Evolutionary conservation across 1,140 invertebrate genomes (phyloP).

Genomic region (Parapsyche elsis): DNA sequence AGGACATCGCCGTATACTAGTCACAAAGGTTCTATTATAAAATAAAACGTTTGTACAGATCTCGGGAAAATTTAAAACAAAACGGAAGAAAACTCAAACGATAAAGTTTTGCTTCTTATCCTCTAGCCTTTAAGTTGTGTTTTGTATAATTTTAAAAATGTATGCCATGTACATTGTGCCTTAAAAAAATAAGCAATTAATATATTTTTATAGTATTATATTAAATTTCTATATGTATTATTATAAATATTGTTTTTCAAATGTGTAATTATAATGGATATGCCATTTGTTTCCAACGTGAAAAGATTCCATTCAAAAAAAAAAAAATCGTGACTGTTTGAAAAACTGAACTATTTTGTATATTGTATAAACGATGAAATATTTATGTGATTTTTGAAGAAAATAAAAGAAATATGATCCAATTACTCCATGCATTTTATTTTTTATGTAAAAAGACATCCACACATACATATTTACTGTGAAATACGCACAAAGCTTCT

Average conservation of each 20-base stretch:
- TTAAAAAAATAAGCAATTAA: constrained; percentile 56
- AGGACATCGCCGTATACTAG: constrained; percentile 51
- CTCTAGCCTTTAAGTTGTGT: constrained; percentile 38
- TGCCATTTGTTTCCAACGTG: neutral
- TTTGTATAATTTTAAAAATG: constrained; percentile 42
- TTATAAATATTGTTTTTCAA: neutral
- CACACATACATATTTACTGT: neutral
- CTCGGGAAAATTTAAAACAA: constrained; percentile 46
- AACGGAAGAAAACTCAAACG: constrained; percentile 1
- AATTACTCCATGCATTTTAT: neutral
- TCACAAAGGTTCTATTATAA: constrained; percentile 55
- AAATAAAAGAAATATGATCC: constrained; percentile 8
- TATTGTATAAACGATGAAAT: constrained; percentile 3
- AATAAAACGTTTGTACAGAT: constrained; percentile 56
- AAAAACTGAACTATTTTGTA: neutral
- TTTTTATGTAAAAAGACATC: neutral
- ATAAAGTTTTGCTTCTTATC: constrained; percentile 11
- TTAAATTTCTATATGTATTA: constrained; percentile 51
- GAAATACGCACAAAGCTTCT: neutral
- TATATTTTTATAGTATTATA: constrained; percentile 56
- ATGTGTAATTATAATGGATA: constrained; percentile 17
- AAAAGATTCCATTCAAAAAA: constrained; percentile 13
- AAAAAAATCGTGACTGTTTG: neutral
- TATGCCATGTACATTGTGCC: constrained; percentile 57
- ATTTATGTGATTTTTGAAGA: constrained; percentile 24